Conservation (phyloP, 2,113 vertebrate genomes). For the Colius striatus region DNA sequence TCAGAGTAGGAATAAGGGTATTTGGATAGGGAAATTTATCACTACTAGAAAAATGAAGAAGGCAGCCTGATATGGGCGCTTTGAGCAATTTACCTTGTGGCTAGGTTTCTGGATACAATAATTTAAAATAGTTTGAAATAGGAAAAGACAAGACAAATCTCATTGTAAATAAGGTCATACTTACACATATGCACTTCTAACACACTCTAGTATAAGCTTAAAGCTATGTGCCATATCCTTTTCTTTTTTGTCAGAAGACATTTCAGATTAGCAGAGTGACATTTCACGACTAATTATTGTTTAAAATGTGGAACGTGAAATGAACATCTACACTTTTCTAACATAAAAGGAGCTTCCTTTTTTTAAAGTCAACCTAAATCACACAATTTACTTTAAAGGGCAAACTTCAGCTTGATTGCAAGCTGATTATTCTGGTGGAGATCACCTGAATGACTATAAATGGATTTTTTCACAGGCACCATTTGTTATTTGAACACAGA, state of each 20-base stretch:
- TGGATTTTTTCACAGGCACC: neutral
- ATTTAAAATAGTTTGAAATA: neutral
- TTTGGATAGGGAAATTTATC: neutral
- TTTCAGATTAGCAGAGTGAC: neutral
- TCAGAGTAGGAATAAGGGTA: neutral
- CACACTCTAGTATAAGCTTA: neutral
- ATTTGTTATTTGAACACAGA: slow-evolving; percentile 1
- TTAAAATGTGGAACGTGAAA: neutral
- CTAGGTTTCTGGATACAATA: neutral
- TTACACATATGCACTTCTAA: neutral
- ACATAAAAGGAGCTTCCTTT: neutral
- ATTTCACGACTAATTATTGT: neutral
- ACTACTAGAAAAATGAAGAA: neutral
- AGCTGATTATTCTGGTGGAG: neutral
- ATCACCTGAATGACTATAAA: neutral
- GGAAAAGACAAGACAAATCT: neutral
- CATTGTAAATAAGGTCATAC: neutral
- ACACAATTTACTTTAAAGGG: neutral
- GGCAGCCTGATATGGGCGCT: neutral
- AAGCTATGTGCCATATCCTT: neutral
- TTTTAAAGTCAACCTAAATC: neutral
- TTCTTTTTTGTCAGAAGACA: neutral
- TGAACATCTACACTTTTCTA: neutral
- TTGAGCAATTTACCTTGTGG: neutral
- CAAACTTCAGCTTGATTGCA: slow-evolving; percentile 7